These are phyloP conservation scores for Scaptomyza polygonia DNA, from an alignment of 2,888 invertebrate genomes.

Conservation along the genomic window DNA sequence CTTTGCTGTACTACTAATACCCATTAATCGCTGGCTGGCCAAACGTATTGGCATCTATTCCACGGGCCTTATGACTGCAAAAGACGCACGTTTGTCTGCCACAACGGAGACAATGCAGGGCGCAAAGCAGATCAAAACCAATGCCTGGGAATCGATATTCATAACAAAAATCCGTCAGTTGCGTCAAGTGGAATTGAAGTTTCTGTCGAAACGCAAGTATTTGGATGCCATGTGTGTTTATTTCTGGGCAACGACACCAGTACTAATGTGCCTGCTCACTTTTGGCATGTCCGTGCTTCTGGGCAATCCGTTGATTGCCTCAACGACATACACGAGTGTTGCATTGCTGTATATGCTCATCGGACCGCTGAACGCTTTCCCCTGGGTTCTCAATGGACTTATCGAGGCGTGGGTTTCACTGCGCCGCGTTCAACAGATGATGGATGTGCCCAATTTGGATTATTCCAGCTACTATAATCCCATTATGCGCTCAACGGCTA, in stretches of 20 bases:
- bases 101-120: slow-evolving; percentile 94
- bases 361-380: slow-evolving; percentile 97
- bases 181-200: slow-evolving; percentile 89
- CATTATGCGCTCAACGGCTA: slow-evolving; percentile 65
- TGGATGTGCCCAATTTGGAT: slow-evolving; percentile 86
- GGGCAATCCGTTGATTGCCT: slow-evolving; percentile 90
- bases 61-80: slow-evolving; percentile 93
- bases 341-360: slow-evolving; percentile 98
- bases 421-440: slow-evolving; percentile 92
- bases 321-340: slow-evolving; percentile 96
- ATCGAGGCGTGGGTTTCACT: slow-evolving; percentile 98
- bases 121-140: slow-evolving; percentile 94
- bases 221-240: slow-evolving; percentile 98
- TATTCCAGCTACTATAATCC: slow-evolving; percentile 83
- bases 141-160: slow-evolving; percentile 97
- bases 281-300: slow-evolving; percentile 91
- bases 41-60: slow-evolving; percentile 94
- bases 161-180: slow-evolving; percentile 88
- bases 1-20: slow-evolving; percentile 94
- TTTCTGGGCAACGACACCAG: slow-evolving; percentile 99
- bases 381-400: slow-evolving; percentile 98
- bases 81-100: slow-evolving; percentile 94
- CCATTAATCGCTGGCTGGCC: slow-evolving; percentile 95
- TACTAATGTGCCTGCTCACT: slow-evolving; percentile 93
- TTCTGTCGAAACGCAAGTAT: slow-evolving; percentile 94